A percentile compares a stretch with the other conserved stretches of the same genome.
These are phyloP conservation scores for Chaetodon auriga DNA, from an alignment of 2,113 vertebrate species.

Conservation along the genomic window DNA sequence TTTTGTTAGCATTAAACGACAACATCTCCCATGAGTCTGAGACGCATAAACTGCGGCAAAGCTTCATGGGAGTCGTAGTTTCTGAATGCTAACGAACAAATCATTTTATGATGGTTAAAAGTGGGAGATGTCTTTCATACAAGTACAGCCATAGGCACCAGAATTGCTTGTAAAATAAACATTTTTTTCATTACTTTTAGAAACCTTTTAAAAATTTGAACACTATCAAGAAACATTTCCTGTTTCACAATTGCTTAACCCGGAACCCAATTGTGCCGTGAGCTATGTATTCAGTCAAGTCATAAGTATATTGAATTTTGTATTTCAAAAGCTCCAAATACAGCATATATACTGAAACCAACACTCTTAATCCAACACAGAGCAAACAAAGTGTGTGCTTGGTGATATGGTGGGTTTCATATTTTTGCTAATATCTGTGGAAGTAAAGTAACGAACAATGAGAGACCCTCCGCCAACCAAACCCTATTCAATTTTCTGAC, in stretches of 20 bases:
- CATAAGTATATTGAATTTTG: not conserved
- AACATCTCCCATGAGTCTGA: not conserved
- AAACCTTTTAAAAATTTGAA: not conserved
- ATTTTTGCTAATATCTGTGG: not conserved
- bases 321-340: not conserved
- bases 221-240: too few relatives aligned
- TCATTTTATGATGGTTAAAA: not conserved
- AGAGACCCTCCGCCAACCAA: too few relatives aligned
- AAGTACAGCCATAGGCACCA: too few relatives aligned
- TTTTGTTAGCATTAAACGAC: not conserved
- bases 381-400: not conserved
- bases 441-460: too few relatives aligned
- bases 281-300: too few relatives aligned
- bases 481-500: too few relatives aligned
- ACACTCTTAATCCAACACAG: not conserved
- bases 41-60: accelerated
- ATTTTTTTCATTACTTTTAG: not conserved
- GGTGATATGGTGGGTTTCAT: too few relatives aligned
- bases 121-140: too few relatives aligned
- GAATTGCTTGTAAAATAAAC: not conserved
- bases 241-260: too few relatives aligned
- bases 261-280: not conserved
- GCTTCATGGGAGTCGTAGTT: conserved; percentile 56
- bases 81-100: not conserved
- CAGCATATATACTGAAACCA: not conserved